phyloP scores from a whole-genome alignment of 2,888 invertebrate species.

The Agriopis marginaria region DNA sequence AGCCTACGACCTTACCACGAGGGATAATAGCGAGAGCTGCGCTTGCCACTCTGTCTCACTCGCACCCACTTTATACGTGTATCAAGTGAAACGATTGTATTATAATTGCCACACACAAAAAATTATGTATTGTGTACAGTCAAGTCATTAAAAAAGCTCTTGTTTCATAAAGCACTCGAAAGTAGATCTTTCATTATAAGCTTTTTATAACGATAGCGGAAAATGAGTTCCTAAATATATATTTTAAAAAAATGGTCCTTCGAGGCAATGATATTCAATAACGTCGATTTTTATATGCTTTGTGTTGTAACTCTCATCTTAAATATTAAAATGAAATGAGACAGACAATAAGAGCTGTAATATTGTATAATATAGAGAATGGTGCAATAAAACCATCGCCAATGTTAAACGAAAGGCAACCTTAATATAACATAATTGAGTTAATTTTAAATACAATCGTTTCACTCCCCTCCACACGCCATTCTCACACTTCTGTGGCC shows the following conservation, averaged over 20 bases:
- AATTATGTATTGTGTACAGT: neutral
- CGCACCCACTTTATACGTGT: constrained; percentile 49
- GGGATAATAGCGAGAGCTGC: constrained; percentile 58
- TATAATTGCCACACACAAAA: constrained; percentile 4
- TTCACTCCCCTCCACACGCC: constrained; percentile 54
- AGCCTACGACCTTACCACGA: constrained; percentile 68
- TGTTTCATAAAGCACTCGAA: neutral
- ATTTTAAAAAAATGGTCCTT: neutral
- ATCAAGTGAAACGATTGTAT: constrained; percentile 63
- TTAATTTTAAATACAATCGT: constrained; percentile 52
- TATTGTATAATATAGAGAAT: neutral
- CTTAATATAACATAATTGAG: neutral
- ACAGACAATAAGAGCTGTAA: neutral
- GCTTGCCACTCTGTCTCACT: constrained; percentile 72
- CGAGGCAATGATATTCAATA: neutral
- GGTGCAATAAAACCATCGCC: neutral
- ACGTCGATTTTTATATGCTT: neutral
- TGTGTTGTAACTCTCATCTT: neutral
- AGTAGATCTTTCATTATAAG: too few relatives aligned
- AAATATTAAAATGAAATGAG: neutral
- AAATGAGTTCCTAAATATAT: neutral
- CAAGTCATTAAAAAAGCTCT: neutral
- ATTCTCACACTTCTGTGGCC: constrained; percentile 57
- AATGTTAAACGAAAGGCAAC: neutral
- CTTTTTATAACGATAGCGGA: neutral